Evolutionary conservation across 2,113 vertebrate species (phyloP).

Genomic region (Lates calcarifer): DNA sequence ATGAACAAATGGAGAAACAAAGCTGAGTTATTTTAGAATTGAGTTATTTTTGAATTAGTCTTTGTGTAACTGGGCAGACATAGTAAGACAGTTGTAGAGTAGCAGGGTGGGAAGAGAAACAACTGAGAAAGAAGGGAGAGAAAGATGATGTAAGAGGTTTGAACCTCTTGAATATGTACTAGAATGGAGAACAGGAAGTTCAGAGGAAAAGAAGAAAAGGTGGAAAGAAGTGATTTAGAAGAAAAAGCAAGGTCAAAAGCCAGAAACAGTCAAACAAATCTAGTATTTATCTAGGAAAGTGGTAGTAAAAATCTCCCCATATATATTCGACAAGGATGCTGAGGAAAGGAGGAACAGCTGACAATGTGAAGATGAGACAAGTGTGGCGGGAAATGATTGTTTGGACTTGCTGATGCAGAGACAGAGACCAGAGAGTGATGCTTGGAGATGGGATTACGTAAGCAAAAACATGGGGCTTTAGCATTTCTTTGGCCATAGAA

Average conservation of each 20-base stretch:
- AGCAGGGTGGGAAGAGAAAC: constrained; percentile 12
- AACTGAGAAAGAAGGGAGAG: background rate
- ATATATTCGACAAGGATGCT: too few species aligned
- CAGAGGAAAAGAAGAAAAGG: too few species aligned
- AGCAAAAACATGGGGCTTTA: constrained; percentile 1
- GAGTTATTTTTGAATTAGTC: constrained; percentile 20
- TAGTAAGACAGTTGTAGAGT: background rate
- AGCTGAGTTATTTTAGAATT: constrained; percentile 24
- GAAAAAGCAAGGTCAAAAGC: too few species aligned
- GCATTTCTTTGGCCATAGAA: background rate
- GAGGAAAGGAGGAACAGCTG: background rate
- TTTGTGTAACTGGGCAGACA: background rate
- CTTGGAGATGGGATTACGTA: constrained; percentile 11
- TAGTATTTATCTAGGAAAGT: too few species aligned
- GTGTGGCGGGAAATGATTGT: constrained; percentile 6
- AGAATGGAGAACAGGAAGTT: background rate
- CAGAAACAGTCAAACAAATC: background rate
- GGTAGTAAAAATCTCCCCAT: background rate
- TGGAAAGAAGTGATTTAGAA: too few species aligned
- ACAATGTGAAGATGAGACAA: background rate
- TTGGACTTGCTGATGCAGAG: constrained; percentile 19
- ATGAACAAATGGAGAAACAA: constrained; percentile 12
- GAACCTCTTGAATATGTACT: background rate
- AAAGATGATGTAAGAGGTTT: background rate
- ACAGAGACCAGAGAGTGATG: constrained; percentile 6